Evolutionary conservation across 2,888 invertebrate species (phyloP), one percentile per base, ranked within the genome.

Genomic region (Platycheirus rosarum): DNA sequence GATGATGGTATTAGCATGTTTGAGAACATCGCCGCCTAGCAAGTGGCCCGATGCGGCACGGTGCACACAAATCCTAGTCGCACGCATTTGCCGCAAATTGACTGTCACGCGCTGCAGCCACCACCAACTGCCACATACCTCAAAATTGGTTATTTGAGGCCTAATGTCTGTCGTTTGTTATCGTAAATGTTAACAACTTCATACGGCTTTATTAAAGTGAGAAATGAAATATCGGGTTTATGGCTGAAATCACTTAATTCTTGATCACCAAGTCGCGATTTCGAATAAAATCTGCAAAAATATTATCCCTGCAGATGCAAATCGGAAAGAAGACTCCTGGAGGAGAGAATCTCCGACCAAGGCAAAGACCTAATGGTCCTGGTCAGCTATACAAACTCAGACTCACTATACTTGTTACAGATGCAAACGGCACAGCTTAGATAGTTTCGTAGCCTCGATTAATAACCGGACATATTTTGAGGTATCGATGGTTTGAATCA

Each of bases 161-260:
- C 66, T 82, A 73, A 82, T 77, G 77, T 26, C 82, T 35, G 68
- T 49, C 82, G 63, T 82, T 77, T 77, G 77, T 82, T 82, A 71
- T 73, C 82, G 77, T 77, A 82, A 82, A 82, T 57, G 82, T 82
- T 82, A 82, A 82, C 82, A 77, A 76, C 80, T 77, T 62, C 70
- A 49, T 82, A 82, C 80, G 77, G 82, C 77, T 73, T 82, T 77
- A 82, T 82, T 82, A 77, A 82, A 82, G 82, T 82, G 82, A 82
- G 82, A 82, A 82, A 82, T 82, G 77, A 82, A 82, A 82, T 82
- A 77, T 82, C 77, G 77, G 77, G 77, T 82, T 82, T 82, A 82
- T 82, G 77, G 82, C 73, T 68, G 77, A 82, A 82, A 82, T 82
- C 82, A 82, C 82, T 82, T 82, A 82, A 77, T 82, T 82, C 77